Conservation (phyloP, 2,113 vertebrate genomes). For the Tiliqua scincoides region DNA sequence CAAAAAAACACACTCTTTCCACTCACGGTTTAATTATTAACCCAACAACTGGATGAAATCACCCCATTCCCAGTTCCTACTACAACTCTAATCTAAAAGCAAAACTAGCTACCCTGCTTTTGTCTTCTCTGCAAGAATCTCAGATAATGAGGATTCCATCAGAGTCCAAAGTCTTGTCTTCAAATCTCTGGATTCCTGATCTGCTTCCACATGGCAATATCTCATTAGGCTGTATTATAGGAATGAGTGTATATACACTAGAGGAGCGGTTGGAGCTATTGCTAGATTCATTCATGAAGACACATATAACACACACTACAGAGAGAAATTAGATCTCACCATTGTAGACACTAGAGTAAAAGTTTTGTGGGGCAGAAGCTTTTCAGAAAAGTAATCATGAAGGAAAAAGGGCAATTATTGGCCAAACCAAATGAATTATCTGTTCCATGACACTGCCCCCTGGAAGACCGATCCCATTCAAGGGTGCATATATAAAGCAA, state of each 20-base stretch:
- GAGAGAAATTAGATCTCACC: neutral
- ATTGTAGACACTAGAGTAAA: conserved; percentile 8
- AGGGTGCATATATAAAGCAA: conserved; percentile 30
- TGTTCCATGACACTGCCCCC: conserved; percentile 5
- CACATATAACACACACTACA: too few species aligned
- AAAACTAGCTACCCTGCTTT: conserved; percentile 11
- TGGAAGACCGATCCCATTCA: conserved; percentile 21
- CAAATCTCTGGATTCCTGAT: conserved; percentile 12
- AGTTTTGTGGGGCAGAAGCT: neutral
- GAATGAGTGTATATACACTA: neutral
- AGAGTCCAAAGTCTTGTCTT: conserved; percentile 27
- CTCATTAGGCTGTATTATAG: neutral
- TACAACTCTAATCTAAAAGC: conserved; percentile 19
- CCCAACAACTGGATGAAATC: conserved; percentile 23
- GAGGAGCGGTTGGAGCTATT: neutral
- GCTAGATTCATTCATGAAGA: neutral
- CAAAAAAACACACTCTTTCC: neutral
- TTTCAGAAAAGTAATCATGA: neutral
- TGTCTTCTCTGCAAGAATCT: conserved; percentile 21
- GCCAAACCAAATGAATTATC: conserved; percentile 33
- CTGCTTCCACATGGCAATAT: conserved; percentile 6
- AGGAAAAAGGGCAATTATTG: conserved; percentile 12
- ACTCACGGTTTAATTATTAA: conserved; percentile 8
- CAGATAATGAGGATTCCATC: conserved; percentile 22
- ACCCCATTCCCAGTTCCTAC: neutral